A percentile compares a stretch with the other conserved stretches of the same genome.
These are phyloP conservation scores for Moxostoma hubbsi DNA, from an alignment of 2,797 vertebrate species.

Conservation along the genomic window DNA sequence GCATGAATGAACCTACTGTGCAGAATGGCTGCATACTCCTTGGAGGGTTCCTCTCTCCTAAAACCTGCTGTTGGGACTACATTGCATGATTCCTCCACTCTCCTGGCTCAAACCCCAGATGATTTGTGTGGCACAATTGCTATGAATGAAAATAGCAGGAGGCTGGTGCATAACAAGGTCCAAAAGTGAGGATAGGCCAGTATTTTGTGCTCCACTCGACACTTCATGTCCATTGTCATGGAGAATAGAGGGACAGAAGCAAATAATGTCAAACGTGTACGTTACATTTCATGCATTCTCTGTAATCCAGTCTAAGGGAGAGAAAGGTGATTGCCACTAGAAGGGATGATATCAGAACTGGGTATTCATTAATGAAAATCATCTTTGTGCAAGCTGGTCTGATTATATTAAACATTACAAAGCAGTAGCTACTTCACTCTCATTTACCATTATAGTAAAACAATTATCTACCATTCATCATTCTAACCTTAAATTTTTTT, in stretches of 20 bases:
- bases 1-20: slow-evolving; percentile 28
- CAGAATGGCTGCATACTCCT: not conserved
- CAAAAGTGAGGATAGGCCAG: slow-evolving; percentile 23
- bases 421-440: not conserved
- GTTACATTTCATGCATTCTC: not conserved
- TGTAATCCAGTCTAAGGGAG: not conserved
- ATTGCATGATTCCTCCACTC: slow-evolving; percentile 24
- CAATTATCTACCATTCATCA: slow-evolving; percentile 22
- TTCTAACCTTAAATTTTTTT: not conserved
- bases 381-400: not conserved
- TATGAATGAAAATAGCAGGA: slow-evolving; percentile 36
- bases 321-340: not conserved
- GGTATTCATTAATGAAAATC: not conserved
- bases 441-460: slow-evolving; percentile 7
- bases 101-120: slow-evolving; percentile 34
- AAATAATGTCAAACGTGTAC: not conserved
- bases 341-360: not conserved
- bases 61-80: slow-evolving; percentile 31
- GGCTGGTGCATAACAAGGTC: slow-evolving; percentile 3
- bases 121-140: slow-evolving; percentile 41
- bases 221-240: not conserved
- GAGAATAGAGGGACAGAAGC: slow-evolving; percentile 1
- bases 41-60: not conserved
- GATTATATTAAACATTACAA: slow-evolving; percentile 1
- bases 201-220: slow-evolving; percentile 2